Base-by-base conservation (phyloP, 1,140 invertebrate genomes). In the Cydia fagiglandana region DNA sequence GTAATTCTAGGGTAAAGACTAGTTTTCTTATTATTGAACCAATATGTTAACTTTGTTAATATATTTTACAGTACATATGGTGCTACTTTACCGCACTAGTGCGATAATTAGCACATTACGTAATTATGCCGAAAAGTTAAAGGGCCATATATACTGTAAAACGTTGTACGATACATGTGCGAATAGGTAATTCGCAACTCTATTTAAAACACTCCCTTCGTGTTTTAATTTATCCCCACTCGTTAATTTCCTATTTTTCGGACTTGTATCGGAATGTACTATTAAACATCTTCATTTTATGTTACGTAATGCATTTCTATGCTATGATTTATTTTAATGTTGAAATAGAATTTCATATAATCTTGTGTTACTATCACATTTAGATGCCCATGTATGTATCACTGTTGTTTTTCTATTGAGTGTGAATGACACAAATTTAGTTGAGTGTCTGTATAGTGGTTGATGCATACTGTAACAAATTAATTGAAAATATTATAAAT, bases 221-320 rank as follows among this genome's bases (percentile, higher is more conserved):
- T n/a, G n/a, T n/a, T n/a, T n/a, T n/a, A n/a, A n/a, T n/a, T n/a
- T n/a, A n/a, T n/a, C n/a, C n/a, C n/a, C n/a, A n/a, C n/a, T n/a
- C n/a, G n/a, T n/a, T n/a, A n/a, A n/a, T n/a, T n/a, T n/a, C n/a
- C n/a, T n/a, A n/a, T n/a, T n/a, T n/a, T n/a, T n/a, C n/a, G n/a
- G n/a, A n/a, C n/a, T n/a, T n/a, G n/a, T n/a, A n/a, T n/a, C n/a
- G n/a, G n/a, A n/a, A n/a, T n/a, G n/a, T n/a, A n/a, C n/a, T n/a
- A n/a, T 61, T 12, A 24, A 61, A 24, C 56, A 61, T 61, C 56
- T 61, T 61, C 53, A 56, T 56, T 56, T 56, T 6, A 24, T 61
- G 7, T 61, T 10, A 61, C n/a, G 9, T 10, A 24, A 61, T 56
- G 53, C 53, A 56, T 61, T 61, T 61, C 20, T 61, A 61, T 61